Base-by-base conservation (phyloP, 2,888 invertebrate genomes). In the Elmis aenea region DNA sequence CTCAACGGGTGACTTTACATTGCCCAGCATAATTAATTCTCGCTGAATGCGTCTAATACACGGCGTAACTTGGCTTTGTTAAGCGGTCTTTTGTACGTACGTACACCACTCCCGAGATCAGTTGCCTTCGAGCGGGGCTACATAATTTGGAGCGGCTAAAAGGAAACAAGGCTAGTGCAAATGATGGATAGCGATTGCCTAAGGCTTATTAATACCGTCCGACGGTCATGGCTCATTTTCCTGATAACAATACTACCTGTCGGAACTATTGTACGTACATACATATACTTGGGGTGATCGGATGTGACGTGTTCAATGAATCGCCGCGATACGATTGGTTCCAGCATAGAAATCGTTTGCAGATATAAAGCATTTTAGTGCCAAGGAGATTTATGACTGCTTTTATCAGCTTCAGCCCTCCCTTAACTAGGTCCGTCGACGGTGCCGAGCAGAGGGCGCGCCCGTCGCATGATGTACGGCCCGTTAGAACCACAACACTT, bases 401-500 rank as follows among this genome's bases (percentile, higher is more conserved):
- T 63, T 63, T 63, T 63, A 63, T 63, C 62, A 56, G 58, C 53
- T 55, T 52, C 52, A 52, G 54, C 55, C 58, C 57, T 59, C 61
- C 59, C 57, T 59, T 61, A 62, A 62, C 62, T 59, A 61, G 57
- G 59, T 58, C 60, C 60, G 59, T 59, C 61, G 58, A 54, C 48
- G 43, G 40, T 41, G 46, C 41, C 45, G 48, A 48, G 42, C 52
- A 48, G 48, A 52, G 48, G 46, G 50, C 46, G 48, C 50, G 45
- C 33, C 45, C 38, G 45, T 50, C 50, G 54, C 50, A 59, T 61
- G 62, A 62, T 61, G 55, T 51, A 62, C 58, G 59, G 53, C 48
- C 43, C 50, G 50, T 43, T 53, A 52, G 54, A 51, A 50, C 55
- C 55, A 49, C 55, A 57, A 57, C 58, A 58, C 58, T 57, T 49